A percentile compares a stretch with the other conserved stretches of the same genome.
Evolutionary conservation across 2,113 vertebrate genomes (phyloP).

Genomic region (Macrotis lagotis): DNA sequence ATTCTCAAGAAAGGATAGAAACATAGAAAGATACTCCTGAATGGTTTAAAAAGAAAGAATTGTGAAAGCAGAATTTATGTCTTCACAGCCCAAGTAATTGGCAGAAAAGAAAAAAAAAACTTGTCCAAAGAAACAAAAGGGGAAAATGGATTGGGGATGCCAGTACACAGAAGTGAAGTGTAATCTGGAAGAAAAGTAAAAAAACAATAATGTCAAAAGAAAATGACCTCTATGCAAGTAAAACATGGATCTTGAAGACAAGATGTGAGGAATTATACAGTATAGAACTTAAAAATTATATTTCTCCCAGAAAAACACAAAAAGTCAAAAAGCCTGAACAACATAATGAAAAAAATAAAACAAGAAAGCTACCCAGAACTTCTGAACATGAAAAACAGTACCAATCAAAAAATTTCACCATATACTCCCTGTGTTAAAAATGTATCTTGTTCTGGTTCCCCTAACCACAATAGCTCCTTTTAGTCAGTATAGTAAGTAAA

Average conservation of each 20-base stretch:
- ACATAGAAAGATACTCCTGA: not conserved
- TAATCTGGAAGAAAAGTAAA: not conserved
- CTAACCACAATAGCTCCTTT: not conserved
- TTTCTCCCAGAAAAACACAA: not conserved
- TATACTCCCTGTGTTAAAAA: not conserved
- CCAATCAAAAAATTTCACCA: not conserved
- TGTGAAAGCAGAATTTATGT: not conserved
- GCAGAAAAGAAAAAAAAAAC: too few species aligned
- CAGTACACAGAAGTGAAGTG: not conserved
- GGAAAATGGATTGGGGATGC: not conserved
- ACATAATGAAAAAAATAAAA: not conserved
- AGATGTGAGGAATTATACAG: not conserved
- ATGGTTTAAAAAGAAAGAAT: not conserved
- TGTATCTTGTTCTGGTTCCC: not conserved
- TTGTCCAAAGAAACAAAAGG: not conserved
- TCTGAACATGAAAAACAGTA: not conserved
- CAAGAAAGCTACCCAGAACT: not conserved
- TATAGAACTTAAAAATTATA: not conserved
- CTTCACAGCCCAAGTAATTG: not conserved
- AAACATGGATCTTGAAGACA: not conserved
- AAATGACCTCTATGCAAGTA: not conserved
- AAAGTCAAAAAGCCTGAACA: not conserved
- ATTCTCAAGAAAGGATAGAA: not conserved
- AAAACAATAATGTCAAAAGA: not conserved
- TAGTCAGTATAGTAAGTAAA: not conserved